These are phyloP conservation scores for Abrostola tripartita DNA, from an alignment of 2,888 invertebrate genomes.

Conservation along the genomic window DNA sequence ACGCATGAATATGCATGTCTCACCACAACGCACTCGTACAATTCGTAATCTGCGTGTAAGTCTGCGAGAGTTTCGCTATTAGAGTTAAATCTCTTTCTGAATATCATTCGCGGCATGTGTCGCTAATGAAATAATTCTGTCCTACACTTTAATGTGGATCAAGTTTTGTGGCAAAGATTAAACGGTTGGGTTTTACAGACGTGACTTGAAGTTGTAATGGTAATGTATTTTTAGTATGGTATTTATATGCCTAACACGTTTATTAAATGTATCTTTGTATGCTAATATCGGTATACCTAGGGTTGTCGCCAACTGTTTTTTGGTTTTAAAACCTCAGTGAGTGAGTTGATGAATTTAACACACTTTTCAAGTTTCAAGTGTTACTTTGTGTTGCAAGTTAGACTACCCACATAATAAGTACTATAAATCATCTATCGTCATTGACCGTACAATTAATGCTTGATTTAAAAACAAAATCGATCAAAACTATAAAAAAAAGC, in stretches of 20 bases:
- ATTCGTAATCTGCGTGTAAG: conserved; percentile 63
- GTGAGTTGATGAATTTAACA: too few species aligned
- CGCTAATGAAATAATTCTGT: conserved; percentile 69
- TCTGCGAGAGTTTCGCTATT: conserved; percentile 54
- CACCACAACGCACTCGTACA: conserved; percentile 44
- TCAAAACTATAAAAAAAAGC: neutral
- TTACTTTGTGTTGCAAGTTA: too few species aligned
- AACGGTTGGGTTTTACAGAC: conserved; percentile 16
- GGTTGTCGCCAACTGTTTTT: neutral
- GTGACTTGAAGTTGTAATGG: conserved; percentile 3
- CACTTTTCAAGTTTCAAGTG: too few species aligned
- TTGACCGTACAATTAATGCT: too few species aligned
- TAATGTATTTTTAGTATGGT: neutral
- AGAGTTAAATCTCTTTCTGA: conserved; percentile 65
- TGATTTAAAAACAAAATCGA: too few species aligned
- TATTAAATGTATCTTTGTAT: neutral
- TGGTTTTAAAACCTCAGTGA: neutral
- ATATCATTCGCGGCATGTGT: conserved; percentile 68
- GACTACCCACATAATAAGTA: too few species aligned
- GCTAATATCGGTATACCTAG: neutral
- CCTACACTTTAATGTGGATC: conserved; percentile 56
- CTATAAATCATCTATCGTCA: too few species aligned
- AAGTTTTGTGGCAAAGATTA: conserved; percentile 58
- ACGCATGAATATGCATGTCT: conserved; percentile 69
- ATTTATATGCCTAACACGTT: conserved; percentile 16